Base-by-base conservation (phyloP, 2,113 vertebrate genomes). In the Cheilinus undulatus region DNA sequence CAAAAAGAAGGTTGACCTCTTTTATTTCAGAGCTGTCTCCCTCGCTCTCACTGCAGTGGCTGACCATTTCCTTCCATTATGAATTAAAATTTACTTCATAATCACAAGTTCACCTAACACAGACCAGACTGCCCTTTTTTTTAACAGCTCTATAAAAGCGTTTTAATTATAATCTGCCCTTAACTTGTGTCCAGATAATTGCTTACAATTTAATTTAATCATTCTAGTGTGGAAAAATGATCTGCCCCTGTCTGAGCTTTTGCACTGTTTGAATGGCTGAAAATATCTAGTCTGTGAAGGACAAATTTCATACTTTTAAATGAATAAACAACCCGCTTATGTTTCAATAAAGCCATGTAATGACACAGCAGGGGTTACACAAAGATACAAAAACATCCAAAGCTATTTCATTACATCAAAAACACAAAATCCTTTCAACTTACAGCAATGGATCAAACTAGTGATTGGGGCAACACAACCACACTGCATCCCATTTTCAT, bases 51-150 rank as follows among this genome's bases (percentile, higher is more conserved):
- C 38, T n/a, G 11, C 46, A 66, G 38, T 32, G 60, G 50, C 22
- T 4, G 19, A 51, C n/a, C 38, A 54, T 5, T 40, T 46, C 27
- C 38, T 54, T 10, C 64, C 19, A 46, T 64, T 62, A 26, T 34
- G 38, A 60, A 61, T 58, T 17, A 15, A 48, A 59, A 69, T 15
- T 3, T 12, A 46, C n/a, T 27, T 23, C 49, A 17, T 76, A 60
- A 72, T 73, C 28, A 54, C 65, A 69, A 70, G 48, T n/a, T 69
- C 13, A 5, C 40, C 34, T 9, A 51, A 51, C 4, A 34, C 9
- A 42, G 14, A 23, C 5, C 17, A 40, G 22, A 27, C 22, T 0
- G 13, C 17, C 5, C 23, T 24, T 20, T 71, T 24, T 20, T 71
- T 53, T 50, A 1, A 42, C 17, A 42, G 15, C 40, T 19, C 1